Percentiles rank a stretch among this genome's conserved stretches.
Evolutionary conservation across 1,140 invertebrate genomes (phyloP).

Genomic region (Subanguina moxae): DNA sequence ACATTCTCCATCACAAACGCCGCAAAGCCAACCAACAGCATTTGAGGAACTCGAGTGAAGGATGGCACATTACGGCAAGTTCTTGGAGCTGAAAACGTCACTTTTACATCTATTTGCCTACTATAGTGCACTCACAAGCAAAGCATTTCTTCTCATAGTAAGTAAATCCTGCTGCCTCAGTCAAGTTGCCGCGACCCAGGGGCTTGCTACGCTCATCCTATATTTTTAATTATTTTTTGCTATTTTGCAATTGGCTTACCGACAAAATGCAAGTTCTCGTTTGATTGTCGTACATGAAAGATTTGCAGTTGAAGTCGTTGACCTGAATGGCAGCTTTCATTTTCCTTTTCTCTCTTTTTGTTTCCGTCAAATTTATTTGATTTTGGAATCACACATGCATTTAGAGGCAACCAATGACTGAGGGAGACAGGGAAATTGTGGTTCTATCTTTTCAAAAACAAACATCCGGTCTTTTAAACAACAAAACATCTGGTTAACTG

Average conservation of each 20-base stretch:
- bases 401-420: too few relatives aligned
- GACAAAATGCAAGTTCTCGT: constrained; percentile 53
- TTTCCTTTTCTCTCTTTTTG: constrained; percentile 1
- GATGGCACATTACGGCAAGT: constrained; percentile 57
- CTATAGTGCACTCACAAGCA: constrained; percentile 43
- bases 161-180: constrained; percentile 51
- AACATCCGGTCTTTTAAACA: background rate
- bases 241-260: background rate
- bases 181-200: constrained; percentile 52
- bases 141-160: constrained; percentile 60
- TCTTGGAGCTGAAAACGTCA: constrained; percentile 49
- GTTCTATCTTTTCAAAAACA: background rate
- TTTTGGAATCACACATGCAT: background rate
- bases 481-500: background rate
- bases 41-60: constrained; percentile 58
- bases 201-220: constrained; percentile 55
- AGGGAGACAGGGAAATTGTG: too few relatives aligned
- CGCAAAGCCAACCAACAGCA: constrained; percentile 58
- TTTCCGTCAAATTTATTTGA: background rate
- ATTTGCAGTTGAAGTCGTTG: constrained; percentile 60
- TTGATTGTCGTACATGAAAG: constrained; percentile 58
- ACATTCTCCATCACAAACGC: constrained; percentile 60
- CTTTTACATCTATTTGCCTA: background rate
- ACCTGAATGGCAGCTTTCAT: constrained; percentile 28
- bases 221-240: background rate